Percentiles rank a stretch among this genome's conserved stretches.
phyloP scores from a whole-genome alignment of 2,797 vertebrate genomes.

The Pygocentrus nattereri region DNA sequence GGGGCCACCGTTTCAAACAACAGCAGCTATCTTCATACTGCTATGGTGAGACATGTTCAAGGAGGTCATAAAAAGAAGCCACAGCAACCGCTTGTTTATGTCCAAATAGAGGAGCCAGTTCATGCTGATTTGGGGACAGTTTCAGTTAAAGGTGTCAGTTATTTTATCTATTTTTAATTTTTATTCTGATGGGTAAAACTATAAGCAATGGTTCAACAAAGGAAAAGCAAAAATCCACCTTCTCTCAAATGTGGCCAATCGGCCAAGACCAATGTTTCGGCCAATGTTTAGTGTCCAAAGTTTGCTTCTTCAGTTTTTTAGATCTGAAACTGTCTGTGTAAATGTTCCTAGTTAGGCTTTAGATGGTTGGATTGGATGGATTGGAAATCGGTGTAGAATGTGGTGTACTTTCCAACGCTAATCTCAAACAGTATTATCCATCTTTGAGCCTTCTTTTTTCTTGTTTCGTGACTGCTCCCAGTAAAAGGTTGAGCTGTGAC shows the following conservation, averaged over 20 bases:
- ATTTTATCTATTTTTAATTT: not conserved
- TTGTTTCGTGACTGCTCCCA: not conserved
- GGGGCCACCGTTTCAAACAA: conserved; percentile 13
- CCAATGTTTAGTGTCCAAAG: not conserved
- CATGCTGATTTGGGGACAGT: not conserved
- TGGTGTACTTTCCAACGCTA: not conserved
- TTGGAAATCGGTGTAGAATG: not conserved
- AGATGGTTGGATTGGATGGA: not conserved
- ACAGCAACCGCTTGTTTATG: not conserved
- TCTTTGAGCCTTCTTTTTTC: not conserved
- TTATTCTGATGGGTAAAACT: not conserved
- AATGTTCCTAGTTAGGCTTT: not conserved
- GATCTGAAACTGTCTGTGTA: not conserved
- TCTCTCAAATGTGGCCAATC: not conserved
- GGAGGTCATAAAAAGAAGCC: not conserved
- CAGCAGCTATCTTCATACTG: no score
- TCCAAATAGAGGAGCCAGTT: not conserved
- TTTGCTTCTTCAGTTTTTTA: not conserved
- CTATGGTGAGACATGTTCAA: not conserved
- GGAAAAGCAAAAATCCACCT: not conserved
- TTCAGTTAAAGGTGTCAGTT: not conserved
- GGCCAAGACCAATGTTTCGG: no score
- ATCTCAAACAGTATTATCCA: not conserved
- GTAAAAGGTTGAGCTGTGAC: not conserved
- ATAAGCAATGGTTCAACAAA: not conserved